Evolutionary conservation across 2,888 invertebrate species (phyloP), one percentile per base, ranked within the genome.

Genomic region (Eurytoma adleriae): DNA sequence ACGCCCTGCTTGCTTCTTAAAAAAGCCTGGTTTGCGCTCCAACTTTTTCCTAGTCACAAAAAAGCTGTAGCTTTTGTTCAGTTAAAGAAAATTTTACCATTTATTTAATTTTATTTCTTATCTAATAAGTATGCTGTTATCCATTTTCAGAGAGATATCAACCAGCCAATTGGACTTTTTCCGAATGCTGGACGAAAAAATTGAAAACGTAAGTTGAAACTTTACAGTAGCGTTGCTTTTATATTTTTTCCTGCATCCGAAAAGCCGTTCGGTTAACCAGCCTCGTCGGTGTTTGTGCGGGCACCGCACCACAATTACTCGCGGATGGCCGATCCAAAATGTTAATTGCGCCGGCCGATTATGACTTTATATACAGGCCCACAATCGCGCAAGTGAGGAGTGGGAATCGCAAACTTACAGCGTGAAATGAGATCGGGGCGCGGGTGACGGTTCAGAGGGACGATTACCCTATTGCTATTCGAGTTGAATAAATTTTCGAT

Each of bases 111-210:
- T 2, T 30, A 3, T 30, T 30, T 30, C 30, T 4, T 30, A 27
- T 50, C 56, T 64, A 70, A 64, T 18, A 50, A 48, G 16, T 48
- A n/a, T 74, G 79, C 76, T 83, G 82, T 82, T 79, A 85, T 84
- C 84, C 88, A 87, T 84, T 94, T 94, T 71, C 94, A 97, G 97
- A 90, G 96, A 96, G 93, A 94, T 96, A 90, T 97, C 97, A 82
- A 94, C 94, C 83, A 97, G 97, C 90, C 97, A 97, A 91, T 94
- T 96, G 89, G 96, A 97, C 90, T 98, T 98, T 92, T 98, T 98
- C 92, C 96, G 94, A 91, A 96, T 97, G 96, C 93, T 97, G 86
- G 97, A 97, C 90, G 96, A 96, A 87, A 97, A 96, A 92, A 97
- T 97, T 88, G 96, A 96, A 91, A 95, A 95, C 92, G 97, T 97